A percentile compares a stretch with the other conserved stretches of the same genome.
Evolutionary conservation across 2,797 vertebrate genomes (phyloP).

Genomic region (Oreortyx pictus): DNA sequence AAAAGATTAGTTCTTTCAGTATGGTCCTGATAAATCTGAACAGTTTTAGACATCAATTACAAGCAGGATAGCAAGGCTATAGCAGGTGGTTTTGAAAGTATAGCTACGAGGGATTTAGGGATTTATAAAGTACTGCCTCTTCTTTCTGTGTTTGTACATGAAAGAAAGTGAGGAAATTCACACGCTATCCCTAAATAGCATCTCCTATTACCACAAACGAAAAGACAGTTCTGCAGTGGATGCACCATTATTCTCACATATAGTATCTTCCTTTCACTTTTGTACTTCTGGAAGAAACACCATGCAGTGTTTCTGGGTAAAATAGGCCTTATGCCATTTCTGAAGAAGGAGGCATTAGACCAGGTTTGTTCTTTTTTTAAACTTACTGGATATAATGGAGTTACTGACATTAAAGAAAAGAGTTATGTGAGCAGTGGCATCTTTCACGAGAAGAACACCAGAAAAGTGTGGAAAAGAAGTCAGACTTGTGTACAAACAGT

Average conservation of each 20-base stretch:
- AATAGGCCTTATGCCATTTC: neutral
- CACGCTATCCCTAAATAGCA: neutral
- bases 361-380: accelerated
- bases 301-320: neutral
- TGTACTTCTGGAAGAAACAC: neutral
- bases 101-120: neutral
- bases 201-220: neutral
- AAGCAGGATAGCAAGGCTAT: neutral
- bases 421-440: neutral
- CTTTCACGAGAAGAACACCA: neutral
- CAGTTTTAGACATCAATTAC: neutral
- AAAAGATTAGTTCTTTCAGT: neutral
- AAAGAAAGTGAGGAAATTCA: neutral
- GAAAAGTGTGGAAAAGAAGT: neutral
- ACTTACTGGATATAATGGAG: neutral
- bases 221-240: neutral
- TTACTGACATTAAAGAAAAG: too few relatives aligned
- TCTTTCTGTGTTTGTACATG: neutral
- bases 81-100: neutral
- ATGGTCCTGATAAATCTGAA: neutral
- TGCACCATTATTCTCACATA: accelerated
- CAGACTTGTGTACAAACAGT: neutral
- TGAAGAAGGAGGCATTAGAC: neutral
- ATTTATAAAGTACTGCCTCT: neutral
- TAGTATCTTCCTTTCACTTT: neutral